Base-by-base conservation (phyloP, 2,888 invertebrate species). In the Lithophane semibrunnea region DNA sequence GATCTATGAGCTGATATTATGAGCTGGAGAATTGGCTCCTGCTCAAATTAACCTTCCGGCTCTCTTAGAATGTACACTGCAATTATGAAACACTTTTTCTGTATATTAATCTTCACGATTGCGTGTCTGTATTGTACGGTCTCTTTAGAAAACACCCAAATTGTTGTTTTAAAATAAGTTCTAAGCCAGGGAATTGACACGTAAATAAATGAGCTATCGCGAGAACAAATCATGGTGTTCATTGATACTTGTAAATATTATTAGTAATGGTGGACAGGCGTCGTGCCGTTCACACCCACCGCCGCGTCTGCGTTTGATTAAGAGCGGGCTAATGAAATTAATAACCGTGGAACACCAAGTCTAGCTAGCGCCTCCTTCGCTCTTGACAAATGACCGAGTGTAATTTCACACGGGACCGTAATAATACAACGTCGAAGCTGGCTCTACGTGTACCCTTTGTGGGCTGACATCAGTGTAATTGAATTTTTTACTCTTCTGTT, bases 361-460 rank as follows among this genome's bases (percentile, higher is more conserved):
- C 92, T 91, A 92, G 92, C 92, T 90, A 92, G 93, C 92, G 94
- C 94, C 95, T 94, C 92, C 93, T 93, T 92, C 92, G 89, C 91
- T 91, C 93, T 90, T 96, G 96, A 96, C 95, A 95, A 96, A 96
- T 95, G 94, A 93, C 93, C 94, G 95, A 90, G 92, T 96, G 96
- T 95, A 95, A 96, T 96, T 95, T 96, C 95, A 96, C 94, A 94
- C 95, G 94, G 91, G 92, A 89, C 91, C 90, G 92, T 95, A 92
- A 94, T 93, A 94, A 93, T 87, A 91, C 90, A 88, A 89, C 88
- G 91, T 88, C 90, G 88, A 90, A 90, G 86, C 84, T 83, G 84
- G 77, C 84, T 87, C 71, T 82, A 75, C 81, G 82, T 88, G 85
- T 87, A 88, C 82, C 86, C 82, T 85, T 86, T 84, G 82, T 82